Conservation (phyloP, 2,113 vertebrate species). For the Plecotus auritus region DNA sequence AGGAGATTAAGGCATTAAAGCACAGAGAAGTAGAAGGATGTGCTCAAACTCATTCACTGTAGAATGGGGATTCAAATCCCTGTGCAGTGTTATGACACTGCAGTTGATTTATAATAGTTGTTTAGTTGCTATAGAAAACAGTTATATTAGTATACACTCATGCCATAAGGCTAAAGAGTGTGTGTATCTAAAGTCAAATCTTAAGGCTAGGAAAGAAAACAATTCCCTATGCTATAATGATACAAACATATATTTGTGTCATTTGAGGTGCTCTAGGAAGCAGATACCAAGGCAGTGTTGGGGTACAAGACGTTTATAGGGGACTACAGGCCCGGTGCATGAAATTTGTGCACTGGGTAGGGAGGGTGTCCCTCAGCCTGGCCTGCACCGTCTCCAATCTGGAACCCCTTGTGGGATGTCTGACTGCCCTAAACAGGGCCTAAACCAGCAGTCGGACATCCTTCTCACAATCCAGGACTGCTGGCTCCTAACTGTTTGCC, state of each 20-base stretch:
- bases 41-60: neutral
- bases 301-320: neutral
- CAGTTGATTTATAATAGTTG: neutral
- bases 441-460: too few species aligned
- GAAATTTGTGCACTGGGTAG: too few species aligned
- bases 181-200: neutral
- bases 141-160: neutral
- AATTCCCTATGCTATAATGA: neutral
- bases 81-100: too few species aligned
- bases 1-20: neutral
- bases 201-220: neutral
- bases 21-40: neutral
- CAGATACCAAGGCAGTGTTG: neutral
- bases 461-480: too few species aligned
- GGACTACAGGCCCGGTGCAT: too few species aligned
- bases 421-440: too few species aligned
- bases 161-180: neutral
- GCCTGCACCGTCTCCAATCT: too few species aligned
- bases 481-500: too few species aligned
- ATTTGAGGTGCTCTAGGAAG: neutral
- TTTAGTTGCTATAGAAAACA: neutral
- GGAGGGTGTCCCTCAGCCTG: too few species aligned
- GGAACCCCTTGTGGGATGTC: too few species aligned
- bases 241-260: neutral
- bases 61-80: neutral